Base-by-base conservation (phyloP, 1,140 invertebrate genomes). In the Drosophila elegans region DNA sequence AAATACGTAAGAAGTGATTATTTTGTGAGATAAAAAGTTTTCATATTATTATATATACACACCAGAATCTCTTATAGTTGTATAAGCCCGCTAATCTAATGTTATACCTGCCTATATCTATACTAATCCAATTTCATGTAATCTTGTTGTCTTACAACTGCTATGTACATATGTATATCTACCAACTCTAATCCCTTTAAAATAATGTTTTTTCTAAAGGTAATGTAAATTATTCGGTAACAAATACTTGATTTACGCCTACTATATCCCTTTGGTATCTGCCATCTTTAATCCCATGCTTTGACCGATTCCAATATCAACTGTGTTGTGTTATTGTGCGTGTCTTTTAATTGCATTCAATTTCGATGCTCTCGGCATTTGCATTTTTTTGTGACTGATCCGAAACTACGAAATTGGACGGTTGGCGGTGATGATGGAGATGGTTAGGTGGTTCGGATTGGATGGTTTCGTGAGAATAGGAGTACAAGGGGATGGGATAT, bases 341-440 rank as follows among this genome's bases (percentile, higher is more conserved):
- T 84, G 45, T 57, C 48, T 69, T 54, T 53, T 78, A 61, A 73
- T 59, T 80, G 52, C 60, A 61, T 49, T 78, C 46, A 59, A 52
- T 52, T 59, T 59, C 42, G 44, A 16, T 25, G 13, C 42, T 46
- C 39, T 42, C 49, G 32, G 38, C 38, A 68, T 68, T 84, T 84
- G 67, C 75, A 76, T 85, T 77, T 80, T 46, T 67, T 52, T 10
- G 29, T 51, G 21, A n/a, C 61, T 41, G 60, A 68, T 67, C 34
- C 39, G 38, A 62, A 61, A 61, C 32, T 55, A 61, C 34, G 57
- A 61, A 52, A 54, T 32, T 62, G 49, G 34, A 60, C 51, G 32
- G 32, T 27, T 55, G 25, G 6, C 21, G 61, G 42, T 34, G 29
- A 38, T 53, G 39, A 61, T 53, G 76, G 60, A 42, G 32, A 45